These are phyloP conservation scores for Discoglossus pictus DNA, from an alignment of 2,797 vertebrate species.

Conservation along the genomic window DNA sequence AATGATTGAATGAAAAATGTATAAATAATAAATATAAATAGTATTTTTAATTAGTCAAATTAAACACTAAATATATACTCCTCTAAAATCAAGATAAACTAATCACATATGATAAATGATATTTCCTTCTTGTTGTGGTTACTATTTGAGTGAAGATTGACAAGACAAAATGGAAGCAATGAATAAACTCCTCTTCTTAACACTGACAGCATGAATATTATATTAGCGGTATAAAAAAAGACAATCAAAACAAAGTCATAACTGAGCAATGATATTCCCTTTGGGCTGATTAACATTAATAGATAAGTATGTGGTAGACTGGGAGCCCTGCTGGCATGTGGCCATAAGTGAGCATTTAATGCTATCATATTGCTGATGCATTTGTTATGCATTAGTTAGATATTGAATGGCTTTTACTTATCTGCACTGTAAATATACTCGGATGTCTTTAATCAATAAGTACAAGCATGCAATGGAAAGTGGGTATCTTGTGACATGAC, in stretches of 20 bases:
- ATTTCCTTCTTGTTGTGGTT: too few relatives aligned
- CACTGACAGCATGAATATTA: conserved; percentile 40
- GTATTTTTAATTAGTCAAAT: neutral
- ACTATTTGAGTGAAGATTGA: too few relatives aligned
- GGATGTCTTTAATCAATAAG: conserved; percentile 30
- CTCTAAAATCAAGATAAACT: conserved; percentile 13
- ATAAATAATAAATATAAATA: neutral
- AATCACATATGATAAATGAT: too few relatives aligned
- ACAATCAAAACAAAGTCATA: conserved; percentile 50
- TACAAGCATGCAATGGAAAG: neutral
- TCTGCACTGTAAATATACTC: conserved; percentile 46
- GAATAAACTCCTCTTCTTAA: conserved; percentile 4
- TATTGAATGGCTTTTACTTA: conserved; percentile 7
- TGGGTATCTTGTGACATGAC: neutral
- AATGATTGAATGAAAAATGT: too few relatives aligned
- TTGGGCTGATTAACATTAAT: conserved; percentile 45
- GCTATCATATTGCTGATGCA: conserved; percentile 48
- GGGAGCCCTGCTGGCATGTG: conserved; percentile 28
- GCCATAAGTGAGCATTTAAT: conserved; percentile 42
- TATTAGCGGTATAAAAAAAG: conserved; percentile 47
- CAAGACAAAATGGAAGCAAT: conserved; percentile 10
- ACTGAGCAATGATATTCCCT: conserved; percentile 48
- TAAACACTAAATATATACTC: neutral
- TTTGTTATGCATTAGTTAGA: conserved; percentile 42
- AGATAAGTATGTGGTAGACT: conserved; percentile 33